phyloP scores from a whole-genome alignment of 2,797 vertebrate genomes.

The Bradypodion pumilum region DNA sequence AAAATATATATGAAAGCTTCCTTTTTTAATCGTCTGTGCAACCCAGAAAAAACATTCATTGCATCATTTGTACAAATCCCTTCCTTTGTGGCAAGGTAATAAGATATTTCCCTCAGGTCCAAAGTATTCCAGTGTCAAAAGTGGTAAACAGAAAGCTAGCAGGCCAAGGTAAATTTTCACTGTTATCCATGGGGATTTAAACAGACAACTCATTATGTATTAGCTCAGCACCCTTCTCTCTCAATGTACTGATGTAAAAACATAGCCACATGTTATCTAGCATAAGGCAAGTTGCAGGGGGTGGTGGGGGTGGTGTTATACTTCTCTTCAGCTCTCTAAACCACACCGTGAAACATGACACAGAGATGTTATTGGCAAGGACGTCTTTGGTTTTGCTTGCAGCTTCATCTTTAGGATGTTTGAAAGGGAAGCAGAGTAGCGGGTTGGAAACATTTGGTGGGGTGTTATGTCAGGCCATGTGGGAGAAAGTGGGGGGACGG shows the following conservation, averaged over 20 bases:
- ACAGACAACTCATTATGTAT: slow-evolving; percentile 35
- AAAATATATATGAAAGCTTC: background rate
- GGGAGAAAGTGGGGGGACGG: rapidly evolving
- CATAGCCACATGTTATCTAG: background rate
- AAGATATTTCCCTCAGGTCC: slow-evolving; percentile 33
- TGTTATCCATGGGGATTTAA: background rate
- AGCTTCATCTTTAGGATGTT: background rate
- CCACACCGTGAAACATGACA: background rate
- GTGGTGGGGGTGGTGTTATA: too few relatives aligned
- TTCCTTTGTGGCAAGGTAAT: slow-evolving; percentile 23
- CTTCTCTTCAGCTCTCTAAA: slow-evolving; percentile 5
- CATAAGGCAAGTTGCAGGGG: background rate
- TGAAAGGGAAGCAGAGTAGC: background rate
- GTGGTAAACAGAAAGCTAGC: background rate
- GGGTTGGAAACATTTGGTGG: background rate
- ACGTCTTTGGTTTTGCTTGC: background rate
- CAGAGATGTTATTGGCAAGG: background rate
- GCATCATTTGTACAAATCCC: background rate
- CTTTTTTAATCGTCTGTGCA: background rate
- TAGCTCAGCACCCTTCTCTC: background rate
- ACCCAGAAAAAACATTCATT: slow-evolving; percentile 10
- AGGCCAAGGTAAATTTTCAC: slow-evolving; percentile 18
- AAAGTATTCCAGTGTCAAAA: slow-evolving; percentile 27
- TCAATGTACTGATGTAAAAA: slow-evolving; percentile 19
- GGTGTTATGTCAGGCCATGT: background rate